Evolutionary conservation across 2,797 vertebrate species (phyloP), one percentile per base, ranked within the genome.

Genomic region (Martes flavigula): DNA sequence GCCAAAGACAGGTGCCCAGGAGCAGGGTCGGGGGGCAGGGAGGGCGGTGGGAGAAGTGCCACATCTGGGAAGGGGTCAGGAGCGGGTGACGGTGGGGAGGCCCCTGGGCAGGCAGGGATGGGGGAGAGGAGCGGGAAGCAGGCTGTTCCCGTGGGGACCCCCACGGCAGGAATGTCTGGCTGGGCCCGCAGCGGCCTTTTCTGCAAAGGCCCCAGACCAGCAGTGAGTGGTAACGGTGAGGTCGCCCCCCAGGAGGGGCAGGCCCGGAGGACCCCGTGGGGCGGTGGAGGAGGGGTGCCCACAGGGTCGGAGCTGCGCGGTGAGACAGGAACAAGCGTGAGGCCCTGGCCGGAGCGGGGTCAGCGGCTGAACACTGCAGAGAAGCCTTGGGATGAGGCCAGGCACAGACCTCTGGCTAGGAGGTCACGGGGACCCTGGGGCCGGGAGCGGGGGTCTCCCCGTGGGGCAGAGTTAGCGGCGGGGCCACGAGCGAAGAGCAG

Each of bases 191-290:
- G 18, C 7, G 66, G 20, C 18, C 18, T 9, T 2, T 4, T 21
- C 18, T 11, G 9, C 20, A 0, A 38, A 11, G 35, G 35, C 68
- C 21, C 13, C 70, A 7, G 13, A 12, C 48, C 38, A 4, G 38
- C 40, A 1, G 23, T 1, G 6, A 3, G 23, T 5, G 23, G 13
- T 43, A 15, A 15, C 2, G 70, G 10, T 38, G 70, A 73, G 0
- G 5, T 27, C 7, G 7, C 23, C 70, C 23, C 1, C 0, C 6
- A 2, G 25, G 40, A 43, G 70, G 27, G 68, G 23, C 21, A 0
- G 21, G 68, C 35, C 35, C 5, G 2, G 21, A 12, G 10, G 21
- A 72, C 68, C 21, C 5, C 6, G 35, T 1, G n/a, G 64, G n/a
- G 66, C 66, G 9, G 21, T 25, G 35, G 2, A 27, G 70, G 70